Evolutionary conservation across 2,888 invertebrate species (phyloP).

Genomic region (Agriopis aurantiaria): DNA sequence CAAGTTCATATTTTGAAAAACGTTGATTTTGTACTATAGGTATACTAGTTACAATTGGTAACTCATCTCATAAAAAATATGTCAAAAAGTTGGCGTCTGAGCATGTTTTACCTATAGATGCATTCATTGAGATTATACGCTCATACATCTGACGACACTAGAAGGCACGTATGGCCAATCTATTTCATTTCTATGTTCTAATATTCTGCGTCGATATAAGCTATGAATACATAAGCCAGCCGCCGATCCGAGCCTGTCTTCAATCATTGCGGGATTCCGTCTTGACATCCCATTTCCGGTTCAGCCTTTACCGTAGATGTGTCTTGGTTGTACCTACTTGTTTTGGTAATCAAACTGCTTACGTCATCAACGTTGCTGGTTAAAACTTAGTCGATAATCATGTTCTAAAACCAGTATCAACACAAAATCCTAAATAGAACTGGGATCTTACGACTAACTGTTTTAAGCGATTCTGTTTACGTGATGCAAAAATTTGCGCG

Average conservation of each 20-base stretch:
- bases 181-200: background rate
- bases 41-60: too few species aligned
- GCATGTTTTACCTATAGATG: too few species aligned
- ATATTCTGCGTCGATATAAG: conserved; percentile 32
- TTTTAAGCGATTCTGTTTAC: too few species aligned
- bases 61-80: too few species aligned
- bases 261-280: conserved; percentile 67
- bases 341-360: conserved; percentile 8
- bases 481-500: too few species aligned
- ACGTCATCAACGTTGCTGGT: background rate
- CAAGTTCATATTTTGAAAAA: too few species aligned
- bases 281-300: conserved; percentile 67
- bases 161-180: background rate
- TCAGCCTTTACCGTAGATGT: conserved; percentile 29
- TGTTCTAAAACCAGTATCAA: too few species aligned
- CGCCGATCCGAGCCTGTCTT: conserved; percentile 61
- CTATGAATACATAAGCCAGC: conserved; percentile 47
- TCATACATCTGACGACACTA: background rate
- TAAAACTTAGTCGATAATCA: background rate
- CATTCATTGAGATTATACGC: too few species aligned
- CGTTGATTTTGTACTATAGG: too few species aligned
- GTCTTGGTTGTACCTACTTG: conserved; percentile 10
- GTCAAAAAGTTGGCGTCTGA: too few species aligned
- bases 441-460: too few species aligned
- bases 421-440: too few species aligned